A percentile compares a stretch with the other conserved stretches of the same genome.
Evolutionary conservation across 2,797 vertebrate species (phyloP).

Genomic region (Myotis vivesi): DNA sequence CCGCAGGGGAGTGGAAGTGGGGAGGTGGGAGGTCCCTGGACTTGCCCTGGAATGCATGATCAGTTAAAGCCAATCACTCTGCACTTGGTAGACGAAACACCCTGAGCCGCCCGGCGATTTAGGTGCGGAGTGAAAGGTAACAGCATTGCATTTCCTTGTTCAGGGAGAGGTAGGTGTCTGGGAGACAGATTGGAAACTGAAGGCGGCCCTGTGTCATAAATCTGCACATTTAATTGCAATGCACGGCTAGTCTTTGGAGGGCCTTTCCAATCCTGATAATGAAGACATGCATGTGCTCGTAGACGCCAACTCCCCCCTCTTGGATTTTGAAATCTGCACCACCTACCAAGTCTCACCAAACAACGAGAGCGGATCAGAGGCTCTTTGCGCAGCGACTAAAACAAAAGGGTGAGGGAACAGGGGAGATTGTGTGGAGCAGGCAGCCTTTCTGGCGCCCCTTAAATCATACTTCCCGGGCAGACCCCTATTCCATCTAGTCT

Average conservation of each 20-base stretch:
- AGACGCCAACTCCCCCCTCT: background rate
- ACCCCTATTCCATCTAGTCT: conserved; percentile 35
- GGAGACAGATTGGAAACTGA: conserved; percentile 31
- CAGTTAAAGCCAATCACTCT: conserved; percentile 68
- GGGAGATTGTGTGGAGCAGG: conserved; percentile 22
- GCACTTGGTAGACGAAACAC: conserved; percentile 71
- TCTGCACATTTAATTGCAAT: conserved; percentile 42
- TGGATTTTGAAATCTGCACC: conserved; percentile 60
- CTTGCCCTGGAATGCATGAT: conserved; percentile 63
- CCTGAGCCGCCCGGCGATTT: background rate
- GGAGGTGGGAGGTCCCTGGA: background rate
- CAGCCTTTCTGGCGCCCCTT: conserved; percentile 60
- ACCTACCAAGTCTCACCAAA: conserved; percentile 50
- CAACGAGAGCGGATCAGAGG: conserved; percentile 28
- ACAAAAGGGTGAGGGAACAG: conserved; percentile 7
- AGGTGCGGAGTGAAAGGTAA: conserved; percentile 71
- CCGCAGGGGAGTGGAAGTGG: conserved; percentile 31
- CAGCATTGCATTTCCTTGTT: conserved; percentile 31
- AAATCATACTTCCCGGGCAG: conserved; percentile 56
- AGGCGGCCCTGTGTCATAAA: conserved; percentile 34
- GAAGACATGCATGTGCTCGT: conserved; percentile 51
- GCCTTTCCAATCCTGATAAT: conserved; percentile 44
- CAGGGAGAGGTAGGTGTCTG: conserved; percentile 36
- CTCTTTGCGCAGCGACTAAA: conserved; percentile 8
- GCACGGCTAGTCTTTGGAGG: conserved; percentile 37